Base-by-base conservation (phyloP, 2,888 invertebrate species). In the Melikaiella ostensackeni region DNA sequence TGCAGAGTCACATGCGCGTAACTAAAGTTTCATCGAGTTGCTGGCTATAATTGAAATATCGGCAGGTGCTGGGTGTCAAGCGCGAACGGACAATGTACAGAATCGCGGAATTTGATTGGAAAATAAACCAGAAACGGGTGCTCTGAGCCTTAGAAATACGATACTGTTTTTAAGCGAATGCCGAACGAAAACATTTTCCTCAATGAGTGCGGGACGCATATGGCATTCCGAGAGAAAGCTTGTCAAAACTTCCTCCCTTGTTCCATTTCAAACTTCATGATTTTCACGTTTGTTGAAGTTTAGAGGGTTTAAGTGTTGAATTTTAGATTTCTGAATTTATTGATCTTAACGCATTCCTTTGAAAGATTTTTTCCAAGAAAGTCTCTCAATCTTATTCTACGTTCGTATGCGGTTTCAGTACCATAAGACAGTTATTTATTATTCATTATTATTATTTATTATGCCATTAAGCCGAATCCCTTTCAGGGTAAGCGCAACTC, bases 191-290 rank as follows among this genome's bases (percentile, higher is more conserved):
- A 66, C 27, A 66, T 66, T 66, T 66, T 46, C 46, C 46, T 46
- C 24, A 16, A 38, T 64, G 16, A 66, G 27, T 42, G 42, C 19
- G 8, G 57, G 57, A 27, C 61, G 66, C 74, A 70, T 76, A 55
- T 76, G 76, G 75, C 74, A 76, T 74, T 75, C 76, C 57, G 63
- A 75, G 73, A 70, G 73, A 76, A 78, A 80, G 75, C 57, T 76
- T 80, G 76, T 80, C 80, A 80, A 80, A 80, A 80, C 78, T 78
- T 76, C 81, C 76, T 79, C 33, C 59, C 79, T 80, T 55, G 75
- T 64, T 76, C 74, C 73, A 80, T 79, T 81, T 80, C 79, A 77
- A 55, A 78, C 75, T 74, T 74, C 73, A 35, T 50, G 38, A 63
- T 55, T 64, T 66, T 57, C 24, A 50, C 50, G 50, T 9, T n/a